A percentile compares a stretch with the other conserved stretches of the same genome.
Conservation (phyloP, 2,888 invertebrate species). For the Lepidonotus clava region DNA sequence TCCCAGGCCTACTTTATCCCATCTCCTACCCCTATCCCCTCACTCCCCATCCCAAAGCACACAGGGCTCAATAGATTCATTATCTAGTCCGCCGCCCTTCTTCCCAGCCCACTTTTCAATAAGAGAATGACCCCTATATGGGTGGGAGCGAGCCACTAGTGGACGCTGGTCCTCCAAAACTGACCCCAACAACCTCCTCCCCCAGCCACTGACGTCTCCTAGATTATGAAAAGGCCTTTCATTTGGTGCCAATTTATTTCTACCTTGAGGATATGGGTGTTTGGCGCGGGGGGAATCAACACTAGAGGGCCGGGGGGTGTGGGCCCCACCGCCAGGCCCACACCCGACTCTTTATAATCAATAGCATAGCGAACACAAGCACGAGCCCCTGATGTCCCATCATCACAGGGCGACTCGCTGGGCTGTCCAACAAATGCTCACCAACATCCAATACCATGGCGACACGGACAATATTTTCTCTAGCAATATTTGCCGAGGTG, state of each 20-base stretch:
- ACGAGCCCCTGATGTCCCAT: slow-evolving; percentile 25
- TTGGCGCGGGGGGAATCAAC: not conserved
- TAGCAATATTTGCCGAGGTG: slow-evolving; percentile 44
- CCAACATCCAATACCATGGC: slow-evolving; percentile 47
- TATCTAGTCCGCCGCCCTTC: too few species aligned
- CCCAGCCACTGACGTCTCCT: not conserved
- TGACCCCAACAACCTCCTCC: not conserved
- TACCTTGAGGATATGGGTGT: slow-evolving; percentile 45
- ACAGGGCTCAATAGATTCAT: too few species aligned
- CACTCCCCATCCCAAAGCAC: too few species aligned
- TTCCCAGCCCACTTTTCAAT: too few species aligned
- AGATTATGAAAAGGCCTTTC: slow-evolving; percentile 41
- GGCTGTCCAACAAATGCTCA: slow-evolving; percentile 39
- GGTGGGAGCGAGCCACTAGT: too few species aligned
- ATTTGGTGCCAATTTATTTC: slow-evolving; percentile 46
- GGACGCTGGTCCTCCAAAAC: too few species aligned
- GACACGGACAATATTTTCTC: slow-evolving; percentile 47
- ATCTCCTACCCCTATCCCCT: too few species aligned
- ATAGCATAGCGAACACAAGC: slow-evolving; percentile 29
- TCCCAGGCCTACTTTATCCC: too few species aligned
- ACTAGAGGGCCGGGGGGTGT: not conserved
- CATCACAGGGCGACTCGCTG: slow-evolving; percentile 24
- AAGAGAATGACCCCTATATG: too few species aligned
- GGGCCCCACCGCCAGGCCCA: not conserved
- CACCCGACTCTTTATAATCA: slow-evolving; percentile 37